These are phyloP conservation scores for Orius insidiosus DNA, from an alignment of 1,140 invertebrate genomes.

Conservation along the genomic window DNA sequence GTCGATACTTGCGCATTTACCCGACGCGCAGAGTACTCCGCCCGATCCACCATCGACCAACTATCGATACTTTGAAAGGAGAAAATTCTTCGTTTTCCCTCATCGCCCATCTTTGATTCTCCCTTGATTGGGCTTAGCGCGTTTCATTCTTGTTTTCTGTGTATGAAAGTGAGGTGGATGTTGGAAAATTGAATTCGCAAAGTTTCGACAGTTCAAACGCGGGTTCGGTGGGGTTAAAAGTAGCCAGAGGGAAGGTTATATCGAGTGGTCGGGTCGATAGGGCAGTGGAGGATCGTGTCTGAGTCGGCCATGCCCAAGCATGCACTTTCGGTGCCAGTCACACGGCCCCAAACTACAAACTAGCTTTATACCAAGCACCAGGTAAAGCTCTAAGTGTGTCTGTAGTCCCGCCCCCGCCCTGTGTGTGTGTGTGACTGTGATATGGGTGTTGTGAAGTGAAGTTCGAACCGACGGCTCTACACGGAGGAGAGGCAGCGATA, in stretches of 20 bases:
- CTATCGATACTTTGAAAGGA: neutral
- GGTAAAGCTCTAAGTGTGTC: neutral
- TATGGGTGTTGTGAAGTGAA: slow-evolving; percentile 15
- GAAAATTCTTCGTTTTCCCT: no score
- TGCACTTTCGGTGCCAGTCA: slow-evolving; percentile 7
- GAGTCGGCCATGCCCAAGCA: slow-evolving; percentile 14
- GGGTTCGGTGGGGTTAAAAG: neutral
- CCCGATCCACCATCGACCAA: slow-evolving; percentile 5
- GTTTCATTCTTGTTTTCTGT: no score
- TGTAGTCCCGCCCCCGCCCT: neutral
- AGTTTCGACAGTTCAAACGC: neutral
- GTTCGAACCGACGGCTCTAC: neutral
- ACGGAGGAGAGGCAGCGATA: slow-evolving; percentile 2
- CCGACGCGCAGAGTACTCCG: neutral
- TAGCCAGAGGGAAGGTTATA: neutral
- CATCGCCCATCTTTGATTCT: no score
- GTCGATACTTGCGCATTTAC: slow-evolving; percentile 4
- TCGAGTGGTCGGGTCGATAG: slow-evolving; percentile 8
- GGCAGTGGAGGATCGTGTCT: slow-evolving; percentile 5
- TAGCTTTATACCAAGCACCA: slow-evolving; percentile 4
- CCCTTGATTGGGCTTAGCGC: no score
- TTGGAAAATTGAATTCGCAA: no score
- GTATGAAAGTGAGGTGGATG: no score
- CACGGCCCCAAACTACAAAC: slow-evolving; percentile 5
- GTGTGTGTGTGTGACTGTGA: neutral